Percentiles rank a stretch among this genome's conserved stretches.
These are phyloP conservation scores for Tympanuchus pallidicinctus DNA, from an alignment of 2,113 vertebrate species.

Conservation along the genomic window DNA sequence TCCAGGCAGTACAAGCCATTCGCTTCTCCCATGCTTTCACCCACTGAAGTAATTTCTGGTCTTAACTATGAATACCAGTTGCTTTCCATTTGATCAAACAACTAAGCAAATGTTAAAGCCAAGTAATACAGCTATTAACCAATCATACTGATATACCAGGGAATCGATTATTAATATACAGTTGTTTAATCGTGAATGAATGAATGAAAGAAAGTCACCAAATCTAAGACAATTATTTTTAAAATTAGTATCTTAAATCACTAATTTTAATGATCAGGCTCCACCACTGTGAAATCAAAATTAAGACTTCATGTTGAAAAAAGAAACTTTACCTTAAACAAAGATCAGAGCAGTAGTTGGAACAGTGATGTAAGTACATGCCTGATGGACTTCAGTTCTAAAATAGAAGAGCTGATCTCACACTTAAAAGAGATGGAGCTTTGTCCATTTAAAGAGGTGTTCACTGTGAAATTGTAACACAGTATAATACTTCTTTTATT, in stretches of 20 bases:
- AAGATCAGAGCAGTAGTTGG: not conserved
- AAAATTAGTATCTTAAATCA: not conserved
- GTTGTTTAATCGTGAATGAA: not conserved
- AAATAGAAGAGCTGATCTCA: not conserved
- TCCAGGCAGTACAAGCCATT: not conserved
- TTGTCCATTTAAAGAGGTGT: accelerated
- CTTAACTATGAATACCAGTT: not conserved
- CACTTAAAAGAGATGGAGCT: not conserved
- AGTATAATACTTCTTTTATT: not conserved
- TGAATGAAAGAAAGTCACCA: too few species aligned
- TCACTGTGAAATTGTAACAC: not conserved
- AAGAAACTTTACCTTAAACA: not conserved
- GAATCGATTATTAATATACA: not conserved
- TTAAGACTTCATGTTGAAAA: not conserved
- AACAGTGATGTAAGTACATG: not conserved
- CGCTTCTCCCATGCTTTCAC: not conserved
- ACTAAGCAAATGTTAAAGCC: not conserved
- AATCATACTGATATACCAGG: not conserved
- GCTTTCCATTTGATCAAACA: not conserved
- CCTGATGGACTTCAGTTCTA: not conserved
- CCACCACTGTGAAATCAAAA: not conserved
- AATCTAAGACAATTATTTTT: not conserved
- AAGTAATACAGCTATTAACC: not conserved
- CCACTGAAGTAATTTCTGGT: not conserved
- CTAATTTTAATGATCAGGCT: not conserved